Evolutionary conservation across 2,888 invertebrate species (phyloP).

Genomic region (Philonicus albiceps): DNA sequence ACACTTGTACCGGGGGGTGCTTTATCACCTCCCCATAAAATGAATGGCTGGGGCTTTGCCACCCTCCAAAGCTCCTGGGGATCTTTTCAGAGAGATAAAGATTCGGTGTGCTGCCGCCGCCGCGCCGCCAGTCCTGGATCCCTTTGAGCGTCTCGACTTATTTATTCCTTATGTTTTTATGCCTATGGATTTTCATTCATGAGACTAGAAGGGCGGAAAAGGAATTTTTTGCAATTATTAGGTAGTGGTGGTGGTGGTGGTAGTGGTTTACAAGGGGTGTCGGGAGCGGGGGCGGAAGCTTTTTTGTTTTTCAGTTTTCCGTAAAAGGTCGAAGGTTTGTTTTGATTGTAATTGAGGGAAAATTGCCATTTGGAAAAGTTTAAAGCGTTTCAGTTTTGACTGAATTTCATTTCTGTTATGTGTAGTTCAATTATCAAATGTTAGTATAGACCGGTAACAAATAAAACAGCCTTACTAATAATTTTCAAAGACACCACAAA

Average conservation of each 20-base stretch:
- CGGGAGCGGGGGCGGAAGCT: background rate
- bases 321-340: background rate
- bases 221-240: background rate
- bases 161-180: background rate
- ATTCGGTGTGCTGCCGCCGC: background rate
- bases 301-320: background rate
- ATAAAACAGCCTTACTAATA: too few species aligned
- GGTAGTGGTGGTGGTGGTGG: too few species aligned
- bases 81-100: background rate
- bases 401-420: background rate
- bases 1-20: background rate
- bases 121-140: background rate
- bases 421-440: too few species aligned
- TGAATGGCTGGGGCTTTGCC: background rate
- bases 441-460: too few species aligned
- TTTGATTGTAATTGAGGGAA: background rate
- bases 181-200: background rate
- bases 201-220: background rate
- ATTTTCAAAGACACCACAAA: too few species aligned
- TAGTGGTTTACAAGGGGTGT: background rate
- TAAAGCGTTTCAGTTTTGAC: background rate
- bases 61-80: background rate
- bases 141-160: background rate
- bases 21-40: background rate
- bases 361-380: background rate